Evolutionary conservation across 2,113 vertebrate genomes (phyloP), one percentile per base, ranked within the genome.

Genomic region (Perognathus longimembris): DNA sequence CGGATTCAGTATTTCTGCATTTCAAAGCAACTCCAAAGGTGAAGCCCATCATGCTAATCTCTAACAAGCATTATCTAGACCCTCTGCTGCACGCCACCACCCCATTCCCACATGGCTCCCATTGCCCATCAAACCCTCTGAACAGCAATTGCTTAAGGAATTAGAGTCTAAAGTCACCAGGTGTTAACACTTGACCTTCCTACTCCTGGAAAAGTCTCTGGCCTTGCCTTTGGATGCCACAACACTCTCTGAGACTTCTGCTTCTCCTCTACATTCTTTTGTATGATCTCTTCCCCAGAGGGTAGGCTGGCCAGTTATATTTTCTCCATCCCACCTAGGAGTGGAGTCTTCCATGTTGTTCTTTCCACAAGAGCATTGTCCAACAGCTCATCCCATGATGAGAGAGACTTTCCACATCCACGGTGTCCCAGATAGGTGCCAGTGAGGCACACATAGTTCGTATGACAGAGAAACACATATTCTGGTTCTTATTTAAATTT

Each of bases 31-130:
- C 34, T 71, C 34, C 36, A 32, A n/a, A 57, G 20, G 18, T 18
- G 22, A 74, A 6, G 30, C 5, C 38, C 45, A 71, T 7, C 30
- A 26, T 34, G 24, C 32, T 64, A 24, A 14, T n/a, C 59, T 79
- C 93, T 42, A 38, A 12, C 4, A 81, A 73, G 28, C 34, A 57
- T 78, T 32, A 5, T 18, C 40, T 20, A 17, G 1, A 3, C 4
- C 3, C 12, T 1, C 26, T 11, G 21, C n/a, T 70, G 38, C 7
- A 45, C 20, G 4, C 22, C 59, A 34, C 70, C 12, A 10, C 2
- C 20, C 10, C 30, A 61, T 40, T 50, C n/a, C 7, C 5, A 0
- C 0, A 15, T 6, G n/a, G 14, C n/a, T 45, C 32, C 17, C 0
- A 3, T 32, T 36, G 15, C 10, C n/a, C 5, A n/a, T 30, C 26